phyloP scores from a whole-genome alignment of 2,113 vertebrate species.

The Chaetops frenatus region DNA sequence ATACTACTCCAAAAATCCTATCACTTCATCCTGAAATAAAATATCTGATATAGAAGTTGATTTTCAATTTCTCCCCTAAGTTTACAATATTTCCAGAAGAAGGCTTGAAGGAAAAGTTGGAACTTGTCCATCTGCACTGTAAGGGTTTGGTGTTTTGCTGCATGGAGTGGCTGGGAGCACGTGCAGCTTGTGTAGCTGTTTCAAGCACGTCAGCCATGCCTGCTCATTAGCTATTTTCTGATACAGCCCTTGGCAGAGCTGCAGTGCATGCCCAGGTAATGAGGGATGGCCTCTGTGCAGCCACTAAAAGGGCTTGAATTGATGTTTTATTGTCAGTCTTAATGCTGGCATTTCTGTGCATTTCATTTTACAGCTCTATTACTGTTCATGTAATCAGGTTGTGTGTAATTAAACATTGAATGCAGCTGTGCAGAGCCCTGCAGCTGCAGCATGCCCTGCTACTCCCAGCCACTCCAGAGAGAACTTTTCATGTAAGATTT shows the following conservation, averaged over 20 bases:
- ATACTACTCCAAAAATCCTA: background rate
- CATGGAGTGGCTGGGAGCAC: rapidly evolving
- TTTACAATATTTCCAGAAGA: background rate
- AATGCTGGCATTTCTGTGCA: background rate
- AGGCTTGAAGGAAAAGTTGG: background rate
- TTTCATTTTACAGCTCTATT: background rate
- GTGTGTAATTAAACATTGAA: background rate
- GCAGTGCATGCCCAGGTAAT: background rate
- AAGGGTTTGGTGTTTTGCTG: background rate
- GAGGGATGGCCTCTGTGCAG: background rate
- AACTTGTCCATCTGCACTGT: background rate
- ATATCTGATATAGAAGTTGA: background rate
- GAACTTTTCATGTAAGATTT: background rate
- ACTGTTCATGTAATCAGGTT: background rate
- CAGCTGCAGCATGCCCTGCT: background rate
- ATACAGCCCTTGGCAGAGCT: background rate
- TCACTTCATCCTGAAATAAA: background rate
- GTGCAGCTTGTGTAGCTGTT: background rate
- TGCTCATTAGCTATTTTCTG: background rate
- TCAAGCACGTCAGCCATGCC: background rate
- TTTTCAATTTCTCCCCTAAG: background rate
- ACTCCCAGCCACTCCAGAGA: background rate
- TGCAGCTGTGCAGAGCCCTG: background rate
- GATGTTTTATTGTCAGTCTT: background rate
- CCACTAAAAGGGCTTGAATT: background rate